These are phyloP conservation scores for Gibbula magus DNA, from an alignment of 2,888 invertebrate genomes.

Conservation along the genomic window DNA sequence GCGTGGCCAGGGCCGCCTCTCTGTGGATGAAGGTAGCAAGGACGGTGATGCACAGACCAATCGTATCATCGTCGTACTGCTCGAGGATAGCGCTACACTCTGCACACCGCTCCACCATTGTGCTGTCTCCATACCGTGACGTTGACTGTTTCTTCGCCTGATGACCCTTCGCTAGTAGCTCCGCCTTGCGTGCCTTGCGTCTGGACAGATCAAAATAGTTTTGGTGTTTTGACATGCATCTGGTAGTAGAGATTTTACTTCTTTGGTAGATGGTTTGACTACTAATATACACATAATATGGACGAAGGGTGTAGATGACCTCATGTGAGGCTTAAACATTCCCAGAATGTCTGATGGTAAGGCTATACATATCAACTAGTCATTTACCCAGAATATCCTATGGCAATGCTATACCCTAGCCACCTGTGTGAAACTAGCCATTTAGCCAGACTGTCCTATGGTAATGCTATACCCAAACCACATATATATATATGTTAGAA, in stretches of 20 bases:
- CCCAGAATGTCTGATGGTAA: background rate
- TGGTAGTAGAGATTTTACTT: background rate
- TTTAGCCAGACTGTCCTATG: too few relatives aligned
- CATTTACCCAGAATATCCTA: too few relatives aligned
- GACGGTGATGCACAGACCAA: constrained; percentile 93
- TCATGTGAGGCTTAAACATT: background rate
- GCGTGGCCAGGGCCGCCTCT: constrained; percentile 94
- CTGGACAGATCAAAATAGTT: constrained; percentile 32
- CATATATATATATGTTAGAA: background rate
- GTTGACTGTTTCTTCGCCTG: constrained; percentile 51
- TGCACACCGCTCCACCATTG: constrained; percentile 80
- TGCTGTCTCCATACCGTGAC: constrained; percentile 60
- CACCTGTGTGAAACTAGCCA: too few relatives aligned
- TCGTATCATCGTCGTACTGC: constrained; percentile 95
- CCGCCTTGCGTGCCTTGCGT: constrained; percentile 64
- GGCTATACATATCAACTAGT: too few relatives aligned
- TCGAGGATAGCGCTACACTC: constrained; percentile 86
- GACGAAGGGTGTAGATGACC: too few relatives aligned
- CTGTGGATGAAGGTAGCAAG: constrained; percentile 96
- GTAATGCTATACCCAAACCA: too few relatives aligned
- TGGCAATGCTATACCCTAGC: too few relatives aligned
- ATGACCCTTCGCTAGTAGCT: constrained; percentile 57
- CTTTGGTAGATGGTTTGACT: background rate
- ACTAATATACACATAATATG: too few relatives aligned
- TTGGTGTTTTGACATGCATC: background rate